Base-by-base conservation (phyloP, 2,797 vertebrate species). In the Thripadectes ignobilis region DNA sequence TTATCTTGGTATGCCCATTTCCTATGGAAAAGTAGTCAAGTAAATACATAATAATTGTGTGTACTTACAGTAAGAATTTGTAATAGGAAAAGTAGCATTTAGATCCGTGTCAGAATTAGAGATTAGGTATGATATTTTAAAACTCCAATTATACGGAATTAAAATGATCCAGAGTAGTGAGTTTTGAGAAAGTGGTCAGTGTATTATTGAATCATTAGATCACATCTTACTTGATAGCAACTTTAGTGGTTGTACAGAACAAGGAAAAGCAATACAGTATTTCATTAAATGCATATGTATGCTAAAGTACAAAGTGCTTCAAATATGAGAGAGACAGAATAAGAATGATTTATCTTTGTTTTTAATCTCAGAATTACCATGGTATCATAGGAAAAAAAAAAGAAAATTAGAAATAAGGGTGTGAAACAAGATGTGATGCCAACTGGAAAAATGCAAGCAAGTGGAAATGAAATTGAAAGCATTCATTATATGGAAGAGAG, bases 391-490 rank as follows among this genome's bases (percentile, higher is more conserved):
- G 7, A 93, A 69, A 65, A 77, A 32, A 32, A n/a, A 74, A 48
- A 12, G n/a, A 6, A 77, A 34, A 13, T 89, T 90, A 41, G 26
- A 78, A 59, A 27, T 82, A 82, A 75, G 73, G 23, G 61, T 66
- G 85, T 92, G 85, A 95, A 95, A 83, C 29, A 1, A 85, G 61
- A 90, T 82, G 62, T 94, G 83, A 76, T 81, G 51, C 88, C 66
- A 79, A 79, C 69, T 85, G 93, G 63, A 92, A 95, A 93, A 96
- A 94, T 76, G 74, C 69, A 88, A 92, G 85, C 69, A 88, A 85
- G 66, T 94, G 80, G 83, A 90, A 95, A 92, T 71, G 79, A 86
- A 90, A 92, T 90, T 90, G 83, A 92, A 94, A 93, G 57, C 58
- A 72, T 89, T 94, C 74, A 85, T 96, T 91, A 88, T 39, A 54